Evolutionary conservation across 2,888 invertebrate species (phyloP).

Genomic region (Galerucella calmariensis): DNA sequence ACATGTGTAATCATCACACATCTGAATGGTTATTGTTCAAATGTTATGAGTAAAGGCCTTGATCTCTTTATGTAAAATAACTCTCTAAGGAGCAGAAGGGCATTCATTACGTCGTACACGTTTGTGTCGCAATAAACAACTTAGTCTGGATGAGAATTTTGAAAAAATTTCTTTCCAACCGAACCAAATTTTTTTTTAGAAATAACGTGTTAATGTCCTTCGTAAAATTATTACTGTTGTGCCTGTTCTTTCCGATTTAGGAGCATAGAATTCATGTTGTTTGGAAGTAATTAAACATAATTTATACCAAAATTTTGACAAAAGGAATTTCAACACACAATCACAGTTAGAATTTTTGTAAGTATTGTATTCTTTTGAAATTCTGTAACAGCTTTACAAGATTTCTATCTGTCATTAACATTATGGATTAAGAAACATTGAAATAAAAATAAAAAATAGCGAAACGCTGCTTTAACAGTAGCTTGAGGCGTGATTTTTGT

Average conservation of each 20-base stretch:
- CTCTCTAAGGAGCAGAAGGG: slow-evolving; percentile 4
- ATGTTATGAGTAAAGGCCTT: slow-evolving; percentile 3
- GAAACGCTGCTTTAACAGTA: too few species aligned
- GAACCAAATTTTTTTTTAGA: slow-evolving; percentile 6
- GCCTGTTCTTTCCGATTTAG: slow-evolving; percentile 2
- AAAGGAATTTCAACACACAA: too few species aligned
- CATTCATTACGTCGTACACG: neutral
- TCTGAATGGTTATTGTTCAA: neutral
- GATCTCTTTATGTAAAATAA: slow-evolving; percentile 6
- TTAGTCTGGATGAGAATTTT: neutral
- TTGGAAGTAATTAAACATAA: too few species aligned
- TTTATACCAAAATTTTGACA: too few species aligned
- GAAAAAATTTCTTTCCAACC: neutral
- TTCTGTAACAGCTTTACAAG: too few species aligned
- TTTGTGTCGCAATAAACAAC: slow-evolving; percentile 1
- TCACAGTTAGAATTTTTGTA: too few species aligned
- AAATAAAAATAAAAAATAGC: too few species aligned
- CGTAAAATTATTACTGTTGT: neutral
- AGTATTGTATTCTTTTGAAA: too few species aligned
- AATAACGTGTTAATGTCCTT: neutral
- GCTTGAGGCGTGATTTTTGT: too few species aligned
- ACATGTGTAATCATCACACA: neutral
- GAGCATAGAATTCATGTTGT: neutral
- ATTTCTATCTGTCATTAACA: too few species aligned
- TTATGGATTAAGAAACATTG: too few species aligned